Evolutionary conservation across 2,888 invertebrate species (phyloP).

Genomic region (Aspidiotus rigidus): DNA sequence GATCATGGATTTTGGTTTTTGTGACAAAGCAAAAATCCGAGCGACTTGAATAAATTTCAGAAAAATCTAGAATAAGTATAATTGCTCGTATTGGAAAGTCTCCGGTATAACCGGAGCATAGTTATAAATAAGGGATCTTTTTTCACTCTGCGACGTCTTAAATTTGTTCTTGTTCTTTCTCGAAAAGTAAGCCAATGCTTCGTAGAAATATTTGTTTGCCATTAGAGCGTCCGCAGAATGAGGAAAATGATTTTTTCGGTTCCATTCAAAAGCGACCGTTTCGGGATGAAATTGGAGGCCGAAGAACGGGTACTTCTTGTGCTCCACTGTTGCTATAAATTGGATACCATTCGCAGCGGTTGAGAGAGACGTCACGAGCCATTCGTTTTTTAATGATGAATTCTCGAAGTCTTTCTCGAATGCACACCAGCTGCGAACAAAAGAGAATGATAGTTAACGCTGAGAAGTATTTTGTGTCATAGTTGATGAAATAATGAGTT

Average conservation of each 20-base stretch:
- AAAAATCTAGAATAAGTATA: no score
- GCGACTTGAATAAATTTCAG: no score
- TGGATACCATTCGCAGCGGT: constrained; percentile 13
- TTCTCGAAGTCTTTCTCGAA: background rate
- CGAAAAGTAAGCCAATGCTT: constrained; percentile 29
- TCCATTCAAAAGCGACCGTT: constrained; percentile 34
- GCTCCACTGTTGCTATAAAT: constrained; percentile 35
- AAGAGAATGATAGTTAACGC: background rate
- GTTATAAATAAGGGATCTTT: constrained; percentile 20
- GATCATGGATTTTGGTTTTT: no score
- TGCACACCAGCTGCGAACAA: constrained; percentile 15
- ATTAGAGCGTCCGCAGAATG: constrained; percentile 29
- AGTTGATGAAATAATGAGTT: background rate
- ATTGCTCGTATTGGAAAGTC: no score
- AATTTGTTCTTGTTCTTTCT: constrained; percentile 29
- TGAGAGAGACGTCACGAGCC: constrained; percentile 16
- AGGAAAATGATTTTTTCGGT: background rate
- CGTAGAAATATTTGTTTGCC: constrained; percentile 34
- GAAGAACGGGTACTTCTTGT: constrained; percentile 35
- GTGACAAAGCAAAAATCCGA: no score
- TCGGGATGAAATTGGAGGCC: constrained; percentile 37
- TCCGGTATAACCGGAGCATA: background rate
- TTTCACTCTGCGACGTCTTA: background rate
- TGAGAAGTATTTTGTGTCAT: background rate
- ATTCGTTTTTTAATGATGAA: constrained; percentile 7